These are phyloP conservation scores for Crioceris asparagi DNA, from an alignment of 2,888 invertebrate genomes.

Conservation along the genomic window DNA sequence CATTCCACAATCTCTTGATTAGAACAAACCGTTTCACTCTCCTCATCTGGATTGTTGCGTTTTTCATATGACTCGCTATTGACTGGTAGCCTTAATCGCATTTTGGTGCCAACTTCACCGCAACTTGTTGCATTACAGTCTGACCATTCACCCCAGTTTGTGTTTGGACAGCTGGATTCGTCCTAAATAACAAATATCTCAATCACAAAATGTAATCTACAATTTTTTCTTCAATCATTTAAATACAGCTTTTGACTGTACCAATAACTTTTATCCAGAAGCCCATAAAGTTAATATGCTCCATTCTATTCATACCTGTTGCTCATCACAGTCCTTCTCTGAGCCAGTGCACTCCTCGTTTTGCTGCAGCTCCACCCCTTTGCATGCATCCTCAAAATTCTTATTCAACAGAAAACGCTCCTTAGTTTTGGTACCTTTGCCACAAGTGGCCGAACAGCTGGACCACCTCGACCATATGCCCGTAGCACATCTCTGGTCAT, in stretches of 20 bases:
- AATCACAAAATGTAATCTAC: too few species aligned
- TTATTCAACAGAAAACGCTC: constrained; percentile 24
- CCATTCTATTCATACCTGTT: too few species aligned
- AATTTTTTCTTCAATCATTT: too few species aligned
- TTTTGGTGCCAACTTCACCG: constrained; percentile 58
- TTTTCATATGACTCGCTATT: too few species aligned
- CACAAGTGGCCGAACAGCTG: constrained; percentile 57
- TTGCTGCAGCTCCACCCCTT: constrained; percentile 36
- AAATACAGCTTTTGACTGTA: too few species aligned
- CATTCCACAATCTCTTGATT: constrained; percentile 30
- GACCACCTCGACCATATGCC: constrained; percentile 65
- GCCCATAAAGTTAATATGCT: too few species aligned
- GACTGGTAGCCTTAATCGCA: constrained; percentile 37
- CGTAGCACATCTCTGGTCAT: constrained; percentile 49
- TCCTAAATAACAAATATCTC: constrained; percentile 9
- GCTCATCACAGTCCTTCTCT: constrained; percentile 19
- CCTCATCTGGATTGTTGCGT: constrained; percentile 20
- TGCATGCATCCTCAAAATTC: constrained; percentile 45
- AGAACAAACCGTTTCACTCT: constrained; percentile 20
- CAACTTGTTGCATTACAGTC: constrained; percentile 62
- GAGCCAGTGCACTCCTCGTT: constrained; percentile 33
- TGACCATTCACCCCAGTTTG: constrained; percentile 66
- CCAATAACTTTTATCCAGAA: too few species aligned
- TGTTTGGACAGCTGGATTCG: constrained; percentile 44
- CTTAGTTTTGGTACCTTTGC: constrained; percentile 49